Percentiles rank a stretch among this genome's conserved stretches.
Evolutionary conservation across 1,140 invertebrate genomes (phyloP).

Genomic region (Atta texana): DNA sequence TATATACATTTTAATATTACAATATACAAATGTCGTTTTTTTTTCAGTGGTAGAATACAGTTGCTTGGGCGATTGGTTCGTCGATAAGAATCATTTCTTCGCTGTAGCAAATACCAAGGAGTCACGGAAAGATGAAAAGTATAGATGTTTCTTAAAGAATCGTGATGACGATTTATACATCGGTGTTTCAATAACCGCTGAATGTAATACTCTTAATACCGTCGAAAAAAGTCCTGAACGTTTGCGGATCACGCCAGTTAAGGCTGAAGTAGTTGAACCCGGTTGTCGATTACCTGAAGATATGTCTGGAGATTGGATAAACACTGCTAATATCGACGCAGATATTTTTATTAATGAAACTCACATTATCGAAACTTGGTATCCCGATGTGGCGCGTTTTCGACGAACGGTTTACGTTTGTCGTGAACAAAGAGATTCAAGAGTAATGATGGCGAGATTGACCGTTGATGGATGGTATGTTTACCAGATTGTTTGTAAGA

Average conservation of each 20-base stretch:
- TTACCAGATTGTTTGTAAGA: not conserved
- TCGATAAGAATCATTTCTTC: slow-evolving; percentile 97
- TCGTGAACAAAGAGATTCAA: slow-evolving; percentile 93
- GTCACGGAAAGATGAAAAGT: slow-evolving; percentile 97
- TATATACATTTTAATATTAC: slow-evolving; percentile 16
- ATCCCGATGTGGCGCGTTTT: slow-evolving; percentile 95
- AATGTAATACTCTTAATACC: slow-evolving; percentile 96
- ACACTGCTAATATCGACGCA: slow-evolving; percentile 98
- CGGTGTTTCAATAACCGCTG: slow-evolving; percentile 96
- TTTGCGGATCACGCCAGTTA: slow-evolving; percentile 94
- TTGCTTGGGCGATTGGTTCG: slow-evolving; percentile 98
- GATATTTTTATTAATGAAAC: slow-evolving; percentile 98
- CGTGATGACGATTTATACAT: slow-evolving; percentile 96
- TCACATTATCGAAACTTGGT: slow-evolving; percentile 97
- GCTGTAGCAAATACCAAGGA: slow-evolving; percentile 98
- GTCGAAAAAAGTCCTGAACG: slow-evolving; percentile 97
- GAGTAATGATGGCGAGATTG: slow-evolving; percentile 97
- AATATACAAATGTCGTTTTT: slow-evolving; percentile 46
- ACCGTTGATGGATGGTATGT: slow-evolving; percentile 97
- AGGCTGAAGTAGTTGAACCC: slow-evolving; percentile 94
- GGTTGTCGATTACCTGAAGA: slow-evolving; percentile 97
- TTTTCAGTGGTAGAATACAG: slow-evolving; percentile 94
- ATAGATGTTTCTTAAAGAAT: slow-evolving; percentile 97
- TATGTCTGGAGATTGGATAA: slow-evolving; percentile 98
- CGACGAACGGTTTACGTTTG: slow-evolving; percentile 97